Base-by-base conservation (phyloP, 2,888 invertebrate species). In the Tipula lateralis region DNA sequence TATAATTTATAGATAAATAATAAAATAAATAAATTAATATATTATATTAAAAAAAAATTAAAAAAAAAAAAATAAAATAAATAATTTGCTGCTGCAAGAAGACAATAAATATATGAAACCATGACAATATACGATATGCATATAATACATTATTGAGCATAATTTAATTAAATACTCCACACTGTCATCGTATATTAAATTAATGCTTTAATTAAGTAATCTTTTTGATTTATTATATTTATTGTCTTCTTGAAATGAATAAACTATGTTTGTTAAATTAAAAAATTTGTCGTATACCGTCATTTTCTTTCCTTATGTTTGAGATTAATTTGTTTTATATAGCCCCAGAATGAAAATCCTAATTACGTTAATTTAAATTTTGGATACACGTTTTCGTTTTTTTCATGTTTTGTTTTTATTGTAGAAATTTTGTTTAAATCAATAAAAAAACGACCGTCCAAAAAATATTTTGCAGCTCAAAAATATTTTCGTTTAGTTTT, bases 281-380 rank as follows among this genome's bases (percentile, higher is more conserved):
- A 16, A 36, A n/a, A 36, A 36, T 36, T 36, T 9, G n/a, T 44
- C 12, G n/a, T n/a, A 13, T 44, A 44, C 13, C 4, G n/a, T 13
- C 19, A 50, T 50, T 50, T 50, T 19, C 24, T 66, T 66, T 66
- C 12, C 24, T 66, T 66, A 66, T 24, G 66, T 66, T 66, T 24
- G 66, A 66, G 66, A 66, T 24, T 66, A 66, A 66, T 24, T n/a
- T n/a, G n/a, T 66, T 66, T 66, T 66, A 66, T n/a, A n/a, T n/a
- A n/a, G n/a, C 24, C 66, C 24, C 50, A 9, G 6, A 50, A 66
- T 66, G 24, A 24, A 66, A 66, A 66, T 66, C 9, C 2, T 66
- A 66, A 24, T 24, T 19, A 66, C 24, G 19, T 66, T 24, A 66
- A 66, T 44, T 32, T 39, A 24, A 50, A 16, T 50, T 66, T 66